phyloP scores from a whole-genome alignment of 2,797 vertebrate species.

The Rousettus madagascariensis region DNA sequence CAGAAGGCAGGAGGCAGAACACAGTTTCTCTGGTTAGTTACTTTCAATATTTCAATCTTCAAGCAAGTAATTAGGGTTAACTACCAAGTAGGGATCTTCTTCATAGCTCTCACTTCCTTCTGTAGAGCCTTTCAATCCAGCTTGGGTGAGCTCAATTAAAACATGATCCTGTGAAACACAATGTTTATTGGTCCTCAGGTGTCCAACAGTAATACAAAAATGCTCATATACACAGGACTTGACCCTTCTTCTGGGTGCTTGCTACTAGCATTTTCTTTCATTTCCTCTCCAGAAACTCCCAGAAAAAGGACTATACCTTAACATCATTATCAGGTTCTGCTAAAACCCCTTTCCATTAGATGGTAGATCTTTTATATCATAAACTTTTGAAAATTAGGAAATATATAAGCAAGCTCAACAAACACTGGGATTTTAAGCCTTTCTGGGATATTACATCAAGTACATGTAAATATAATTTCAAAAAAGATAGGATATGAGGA shows the following conservation, averaged over 20 bases:
- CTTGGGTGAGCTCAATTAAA: constrained; percentile 94
- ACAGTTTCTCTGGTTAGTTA: not conserved
- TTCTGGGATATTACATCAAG: not conserved
- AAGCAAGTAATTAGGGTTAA: constrained; percentile 97
- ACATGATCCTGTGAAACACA: constrained; percentile 92
- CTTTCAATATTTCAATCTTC: constrained; percentile 88
- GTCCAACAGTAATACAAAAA: not conserved
- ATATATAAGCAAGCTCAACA: not conserved
- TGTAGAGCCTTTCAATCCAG: constrained; percentile 89
- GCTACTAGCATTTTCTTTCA: not conserved
- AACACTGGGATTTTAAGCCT: not conserved
- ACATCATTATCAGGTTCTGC: not conserved
- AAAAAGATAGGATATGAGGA: not conserved
- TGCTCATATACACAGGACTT: not conserved
- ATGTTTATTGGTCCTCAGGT: not conserved
- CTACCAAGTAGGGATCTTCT: constrained; percentile 93
- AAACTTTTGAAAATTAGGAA: constrained; percentile 34
- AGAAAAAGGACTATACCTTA: not conserved
- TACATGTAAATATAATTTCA: not conserved
- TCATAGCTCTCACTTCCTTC: constrained; percentile 84
- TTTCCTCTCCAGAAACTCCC: not conserved
- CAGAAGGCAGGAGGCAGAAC: not conserved
- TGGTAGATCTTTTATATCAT: not conserved
- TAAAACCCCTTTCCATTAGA: not conserved
- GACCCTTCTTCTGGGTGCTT: not conserved